Base-by-base conservation (phyloP, 1,140 invertebrate genomes). In the Matsumurasca onukii region DNA sequence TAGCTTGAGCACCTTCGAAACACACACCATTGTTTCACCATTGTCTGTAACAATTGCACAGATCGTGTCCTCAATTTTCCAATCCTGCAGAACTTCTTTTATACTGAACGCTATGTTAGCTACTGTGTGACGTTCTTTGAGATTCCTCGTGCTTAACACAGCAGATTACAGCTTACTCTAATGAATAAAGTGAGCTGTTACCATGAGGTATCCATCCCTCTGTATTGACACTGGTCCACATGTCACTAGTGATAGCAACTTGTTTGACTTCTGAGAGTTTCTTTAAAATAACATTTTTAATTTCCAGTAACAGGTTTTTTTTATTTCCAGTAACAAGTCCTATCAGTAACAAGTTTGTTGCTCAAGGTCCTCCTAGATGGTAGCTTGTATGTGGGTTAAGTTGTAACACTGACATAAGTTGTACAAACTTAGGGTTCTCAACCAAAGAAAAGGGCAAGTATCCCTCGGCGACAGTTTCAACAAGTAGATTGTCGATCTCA, bases 31-130 rank as follows among this genome's bases (percentile, higher is more conserved):
- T 1, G 31, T 30, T 30, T 39, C 57, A 20, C 49, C 66, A 34
- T 67, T 67, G 51, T 67, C 51, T 3, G 66, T 57, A 9, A 57
- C 66, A 13, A 67, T 9, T 12, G 66, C 51, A 3, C 55, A 22
- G 17, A 57, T 29, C 57, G 31, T 67, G 22, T 9, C 9, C 1
- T 27, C 49, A 1, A 67, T 57, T 20, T 24, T 22, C 66, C 66
- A 67, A 24, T 67, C 49, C 1, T 57, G 31, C 9, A 57, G 17
- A 5, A 49, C 45, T 31, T 13, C n/a, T 55, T 57, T 25, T 30
- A 67, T 22, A 12, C 24, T 1, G 2, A 2, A 2, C 9, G 66
- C 22, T n/a, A 67, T 67, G 24, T 22, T 24, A 13, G 27, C 66
- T 9, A 27, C 66, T 29, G 45, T 57, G 24, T 67, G 66, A 17